These are phyloP conservation scores for Heterotis niloticus DNA, from an alignment of 2,113 vertebrate species.

Conservation along the genomic window DNA sequence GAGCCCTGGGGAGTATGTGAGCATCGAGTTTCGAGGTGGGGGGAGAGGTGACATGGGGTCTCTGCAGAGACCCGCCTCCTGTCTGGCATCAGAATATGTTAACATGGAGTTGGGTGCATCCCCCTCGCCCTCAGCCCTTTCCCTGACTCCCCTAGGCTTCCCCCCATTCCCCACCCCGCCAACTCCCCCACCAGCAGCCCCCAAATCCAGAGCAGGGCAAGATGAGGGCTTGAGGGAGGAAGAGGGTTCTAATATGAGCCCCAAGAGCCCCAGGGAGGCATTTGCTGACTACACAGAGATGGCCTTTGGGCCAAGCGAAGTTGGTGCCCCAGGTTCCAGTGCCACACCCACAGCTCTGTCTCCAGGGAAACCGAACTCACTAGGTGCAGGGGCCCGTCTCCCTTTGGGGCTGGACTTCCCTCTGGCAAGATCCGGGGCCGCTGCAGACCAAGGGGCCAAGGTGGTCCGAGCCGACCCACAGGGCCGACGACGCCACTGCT, in stretches of 20 bases:
- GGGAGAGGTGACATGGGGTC: conserved; percentile 42
- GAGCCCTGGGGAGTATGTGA: conserved; percentile 70
- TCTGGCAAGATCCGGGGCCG: conserved; percentile 52
- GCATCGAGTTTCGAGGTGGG: conserved; percentile 62
- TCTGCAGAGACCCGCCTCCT: conserved; percentile 57
- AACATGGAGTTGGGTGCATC: conserved; percentile 68
- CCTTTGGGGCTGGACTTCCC: conserved; percentile 61
- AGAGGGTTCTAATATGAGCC: conserved; percentile 36
- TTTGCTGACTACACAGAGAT: conserved; percentile 73
- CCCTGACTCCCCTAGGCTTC: conserved; percentile 59
- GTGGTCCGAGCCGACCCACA: conserved; percentile 59
- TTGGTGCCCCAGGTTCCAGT: conserved; percentile 36
- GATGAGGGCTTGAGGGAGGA: conserved; percentile 45
- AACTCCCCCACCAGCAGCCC: conserved; percentile 49
- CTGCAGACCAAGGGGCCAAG: conserved; percentile 67
- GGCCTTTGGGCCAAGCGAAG: conserved; percentile 60
- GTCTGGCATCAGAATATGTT: conserved; percentile 65
- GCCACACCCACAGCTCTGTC: conserved; percentile 51
- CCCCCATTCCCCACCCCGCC: conserved; percentile 60
- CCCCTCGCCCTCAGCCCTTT: conserved; percentile 55
- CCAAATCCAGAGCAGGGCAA: conserved; percentile 46
- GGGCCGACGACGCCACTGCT: conserved; percentile 64
- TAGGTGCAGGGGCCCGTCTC: conserved; percentile 44
- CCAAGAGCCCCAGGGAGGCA: conserved; percentile 45
- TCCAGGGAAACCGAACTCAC: conserved; percentile 53